These are phyloP conservation scores for Nebria salina DNA, from an alignment of 2,888 invertebrate species.

Conservation along the genomic window DNA sequence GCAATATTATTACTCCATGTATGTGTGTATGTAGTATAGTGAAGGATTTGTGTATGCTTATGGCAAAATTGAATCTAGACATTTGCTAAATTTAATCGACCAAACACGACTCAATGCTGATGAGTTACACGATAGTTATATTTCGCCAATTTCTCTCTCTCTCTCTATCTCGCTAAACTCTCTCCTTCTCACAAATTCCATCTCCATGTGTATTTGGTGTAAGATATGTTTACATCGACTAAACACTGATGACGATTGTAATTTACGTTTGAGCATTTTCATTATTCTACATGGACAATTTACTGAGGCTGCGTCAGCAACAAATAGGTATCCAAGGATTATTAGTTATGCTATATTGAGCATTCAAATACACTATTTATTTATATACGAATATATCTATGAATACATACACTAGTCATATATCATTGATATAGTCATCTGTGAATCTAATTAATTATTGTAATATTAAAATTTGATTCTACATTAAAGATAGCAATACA, in stretches of 20 bases:
- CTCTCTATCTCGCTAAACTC: neutral
- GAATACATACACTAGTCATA: too few relatives aligned
- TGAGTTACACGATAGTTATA: conserved; percentile 30
- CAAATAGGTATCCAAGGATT: neutral
- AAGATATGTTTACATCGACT: neutral
- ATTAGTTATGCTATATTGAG: neutral
- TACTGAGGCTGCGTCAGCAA: neutral
- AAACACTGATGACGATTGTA: conserved; percentile 1
- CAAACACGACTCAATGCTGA: conserved; percentile 32
- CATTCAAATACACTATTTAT: too few relatives aligned
- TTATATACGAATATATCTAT: too few relatives aligned
- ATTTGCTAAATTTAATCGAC: conserved; percentile 37
- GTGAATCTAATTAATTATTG: too few relatives aligned
- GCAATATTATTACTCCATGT: conserved; percentile 17
- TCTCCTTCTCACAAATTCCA: too few relatives aligned
- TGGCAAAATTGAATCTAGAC: conserved; percentile 33
- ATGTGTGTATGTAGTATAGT: conserved; percentile 1
- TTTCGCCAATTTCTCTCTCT: neutral
- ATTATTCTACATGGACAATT: neutral
- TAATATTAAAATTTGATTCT: too few relatives aligned
- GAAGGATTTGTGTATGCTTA: conserved; percentile 20
- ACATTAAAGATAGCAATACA: too few relatives aligned
- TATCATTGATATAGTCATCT: too few relatives aligned
- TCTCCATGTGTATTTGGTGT: neutral
- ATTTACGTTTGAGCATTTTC: neutral